These are phyloP conservation scores for Saccostrea cuccullata DNA, from an alignment of 1,140 invertebrate species.

Conservation along the genomic window DNA sequence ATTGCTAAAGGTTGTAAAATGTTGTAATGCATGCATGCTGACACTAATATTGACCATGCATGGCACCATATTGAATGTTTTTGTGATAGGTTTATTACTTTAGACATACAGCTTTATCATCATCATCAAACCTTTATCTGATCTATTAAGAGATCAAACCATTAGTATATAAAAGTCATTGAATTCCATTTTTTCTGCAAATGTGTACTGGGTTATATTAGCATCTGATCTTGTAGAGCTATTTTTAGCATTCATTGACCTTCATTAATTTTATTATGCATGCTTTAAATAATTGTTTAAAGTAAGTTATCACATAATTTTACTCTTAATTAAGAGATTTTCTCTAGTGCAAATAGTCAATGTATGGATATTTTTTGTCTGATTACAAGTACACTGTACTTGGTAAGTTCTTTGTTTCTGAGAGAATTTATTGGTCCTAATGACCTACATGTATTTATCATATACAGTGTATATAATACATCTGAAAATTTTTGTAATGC, in stretches of 20 bases:
- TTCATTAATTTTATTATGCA: neutral
- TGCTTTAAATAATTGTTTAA: neutral
- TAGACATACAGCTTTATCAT: neutral
- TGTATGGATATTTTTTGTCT: too few relatives aligned
- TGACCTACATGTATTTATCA: too few relatives aligned
- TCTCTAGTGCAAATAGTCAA: too few relatives aligned
- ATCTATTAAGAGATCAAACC: neutral
- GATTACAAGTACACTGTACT: too few relatives aligned
- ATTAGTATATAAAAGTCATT: conserved; percentile 6
- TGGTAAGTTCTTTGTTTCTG: too few relatives aligned
- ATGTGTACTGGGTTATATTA: neutral
- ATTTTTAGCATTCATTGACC: neutral
- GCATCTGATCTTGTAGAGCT: neutral
- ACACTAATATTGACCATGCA: neutral
- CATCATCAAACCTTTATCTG: neutral
- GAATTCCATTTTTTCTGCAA: conserved; percentile 36
- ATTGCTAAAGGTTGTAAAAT: neutral
- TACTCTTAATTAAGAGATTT: too few relatives aligned
- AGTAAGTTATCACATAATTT: neutral
- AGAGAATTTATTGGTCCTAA: too few relatives aligned
- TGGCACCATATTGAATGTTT: neutral
- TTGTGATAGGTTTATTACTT: neutral
- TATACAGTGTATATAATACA: too few relatives aligned
- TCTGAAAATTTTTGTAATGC: too few relatives aligned
- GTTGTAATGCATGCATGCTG: neutral